These are phyloP conservation scores for Matsumyia berberina DNA, from an alignment of 2,888 invertebrate species.

Conservation along the genomic window DNA sequence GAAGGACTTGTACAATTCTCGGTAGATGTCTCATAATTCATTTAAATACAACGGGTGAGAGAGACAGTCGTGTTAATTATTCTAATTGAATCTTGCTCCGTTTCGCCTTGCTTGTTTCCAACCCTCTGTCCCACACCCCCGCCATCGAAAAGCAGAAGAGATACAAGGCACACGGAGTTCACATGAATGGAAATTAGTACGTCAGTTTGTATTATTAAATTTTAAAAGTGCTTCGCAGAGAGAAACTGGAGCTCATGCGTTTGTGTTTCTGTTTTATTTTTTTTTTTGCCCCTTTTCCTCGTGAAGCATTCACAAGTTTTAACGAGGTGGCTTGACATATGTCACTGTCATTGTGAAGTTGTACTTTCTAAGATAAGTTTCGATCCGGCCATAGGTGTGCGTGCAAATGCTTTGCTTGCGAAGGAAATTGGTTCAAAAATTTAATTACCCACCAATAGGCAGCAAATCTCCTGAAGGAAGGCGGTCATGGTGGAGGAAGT, in stretches of 20 bases:
- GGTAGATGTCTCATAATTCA: slow-evolving; percentile 72
- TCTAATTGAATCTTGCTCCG: slow-evolving; percentile 72
- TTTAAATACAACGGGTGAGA: slow-evolving; percentile 65
- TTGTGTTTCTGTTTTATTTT: slow-evolving; percentile 6
- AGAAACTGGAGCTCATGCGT: slow-evolving; percentile 4
- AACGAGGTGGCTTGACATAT: slow-evolving; percentile 50
- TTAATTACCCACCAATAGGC: neutral
- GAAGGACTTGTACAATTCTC: slow-evolving; percentile 59
- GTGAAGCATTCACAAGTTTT: slow-evolving; percentile 23
- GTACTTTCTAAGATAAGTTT: slow-evolving; percentile 34
- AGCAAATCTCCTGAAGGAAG: neutral
- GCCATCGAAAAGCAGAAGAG: neutral
- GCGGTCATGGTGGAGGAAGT: neutral
- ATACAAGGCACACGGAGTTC: slow-evolving; percentile 15
- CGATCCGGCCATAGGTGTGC: neutral
- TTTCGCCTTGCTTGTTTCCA: slow-evolving; percentile 18
- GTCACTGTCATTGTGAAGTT: slow-evolving; percentile 36
- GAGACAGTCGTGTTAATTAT: slow-evolving; percentile 73
- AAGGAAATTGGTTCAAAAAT: neutral
- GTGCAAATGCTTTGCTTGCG: neutral
- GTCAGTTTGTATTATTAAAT: slow-evolving; percentile 48
- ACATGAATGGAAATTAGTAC: slow-evolving; percentile 54
- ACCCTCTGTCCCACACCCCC: neutral
- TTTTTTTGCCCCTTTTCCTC: slow-evolving; percentile 1
- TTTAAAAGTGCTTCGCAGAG: slow-evolving; percentile 37